Evolutionary conservation across 2,888 invertebrate genomes (phyloP).

Genomic region (Apotomis turbidana): DNA sequence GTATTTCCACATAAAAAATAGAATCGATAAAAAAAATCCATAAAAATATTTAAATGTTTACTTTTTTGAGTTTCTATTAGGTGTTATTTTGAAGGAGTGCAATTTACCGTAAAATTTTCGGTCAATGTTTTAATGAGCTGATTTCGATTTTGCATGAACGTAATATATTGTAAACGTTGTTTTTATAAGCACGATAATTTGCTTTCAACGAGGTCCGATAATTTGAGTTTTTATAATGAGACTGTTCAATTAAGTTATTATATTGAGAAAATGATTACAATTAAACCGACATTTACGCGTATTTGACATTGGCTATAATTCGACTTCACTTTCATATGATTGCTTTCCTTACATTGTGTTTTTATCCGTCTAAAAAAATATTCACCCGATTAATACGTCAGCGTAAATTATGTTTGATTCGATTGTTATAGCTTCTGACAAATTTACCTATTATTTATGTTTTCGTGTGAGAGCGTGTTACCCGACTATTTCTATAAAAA

Average conservation of each 20-base stretch:
- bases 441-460: conserved; percentile 62
- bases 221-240: background rate
- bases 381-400: conserved; percentile 59
- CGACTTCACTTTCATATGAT: background rate
- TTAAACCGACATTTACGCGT: background rate
- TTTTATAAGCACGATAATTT: background rate
- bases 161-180: background rate
- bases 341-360: background rate
- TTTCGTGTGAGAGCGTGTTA: conserved; percentile 66
- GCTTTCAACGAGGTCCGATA: background rate
- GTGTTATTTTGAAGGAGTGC: too few species aligned
- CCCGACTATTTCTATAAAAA: conserved; percentile 62
- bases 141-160: background rate
- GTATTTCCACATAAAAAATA: too few species aligned
- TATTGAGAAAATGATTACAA: background rate
- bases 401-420: conserved; percentile 66
- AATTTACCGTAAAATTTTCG: too few species aligned
- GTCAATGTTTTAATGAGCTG: background rate
- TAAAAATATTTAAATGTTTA: too few species aligned
- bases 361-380: conserved; percentile 15
- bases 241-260: background rate
- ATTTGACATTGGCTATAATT: background rate
- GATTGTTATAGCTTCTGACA: conserved; percentile 67
- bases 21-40: too few species aligned
- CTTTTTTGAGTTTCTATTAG: too few species aligned